Percentiles rank a stretch among this genome's conserved stretches.
These are phyloP conservation scores for Sapayoa aenigma DNA, from an alignment of 2,113 vertebrate genomes.

Conservation along the genomic window DNA sequence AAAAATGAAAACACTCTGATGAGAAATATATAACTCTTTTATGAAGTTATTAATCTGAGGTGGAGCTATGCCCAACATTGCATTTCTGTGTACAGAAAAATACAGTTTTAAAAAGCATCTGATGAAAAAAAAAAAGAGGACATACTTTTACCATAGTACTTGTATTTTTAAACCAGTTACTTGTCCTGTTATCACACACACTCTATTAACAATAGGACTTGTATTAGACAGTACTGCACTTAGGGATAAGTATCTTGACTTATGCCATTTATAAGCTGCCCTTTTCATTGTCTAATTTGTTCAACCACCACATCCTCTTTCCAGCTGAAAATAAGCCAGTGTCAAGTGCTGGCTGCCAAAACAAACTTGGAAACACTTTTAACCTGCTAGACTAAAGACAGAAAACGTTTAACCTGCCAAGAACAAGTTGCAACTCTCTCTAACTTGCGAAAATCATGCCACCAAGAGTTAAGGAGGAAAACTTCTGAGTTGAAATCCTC, in stretches of 20 bases:
- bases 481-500: neutral
- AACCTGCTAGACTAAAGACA: slow-evolving; percentile 24
- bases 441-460: slow-evolving; percentile 18
- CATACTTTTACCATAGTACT: neutral
- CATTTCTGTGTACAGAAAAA: neutral
- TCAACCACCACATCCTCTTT: neutral
- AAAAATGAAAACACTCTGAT: neutral
- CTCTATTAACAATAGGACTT: neutral
- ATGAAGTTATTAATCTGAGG: neutral
- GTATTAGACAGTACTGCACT: neutral
- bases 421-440: neutral
- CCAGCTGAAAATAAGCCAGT: slow-evolving; percentile 29
- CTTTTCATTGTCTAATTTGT: slow-evolving; percentile 15
- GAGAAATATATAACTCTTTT: neutral
- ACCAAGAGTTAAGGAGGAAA: neutral
- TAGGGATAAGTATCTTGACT: neutral
- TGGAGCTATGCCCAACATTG: neutral
- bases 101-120: neutral
- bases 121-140: neutral
- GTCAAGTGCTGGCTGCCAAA: neutral
- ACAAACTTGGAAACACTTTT: slow-evolving; percentile 16
- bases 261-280: neutral
- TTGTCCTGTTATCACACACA: neutral
- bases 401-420: slow-evolving; percentile 24
- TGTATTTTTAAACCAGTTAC: neutral